These are phyloP conservation scores for Aspidapion aeneum DNA, from an alignment of 2,888 invertebrate genomes.

Conservation along the genomic window DNA sequence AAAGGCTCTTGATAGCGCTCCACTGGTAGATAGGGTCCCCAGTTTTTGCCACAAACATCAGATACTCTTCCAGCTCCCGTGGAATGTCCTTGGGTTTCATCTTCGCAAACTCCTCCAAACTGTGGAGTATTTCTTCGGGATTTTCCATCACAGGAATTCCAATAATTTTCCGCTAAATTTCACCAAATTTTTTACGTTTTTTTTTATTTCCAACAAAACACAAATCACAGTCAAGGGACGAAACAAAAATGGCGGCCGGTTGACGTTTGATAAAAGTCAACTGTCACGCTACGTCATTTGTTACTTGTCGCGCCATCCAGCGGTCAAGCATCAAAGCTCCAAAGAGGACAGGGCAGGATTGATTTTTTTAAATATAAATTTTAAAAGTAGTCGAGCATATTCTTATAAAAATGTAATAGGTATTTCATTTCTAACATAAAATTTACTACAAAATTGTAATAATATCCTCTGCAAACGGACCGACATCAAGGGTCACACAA, in stretches of 20 bases:
- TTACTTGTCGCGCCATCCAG: no score
- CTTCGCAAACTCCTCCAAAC: slow-evolving; percentile 80
- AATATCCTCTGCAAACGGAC: no score
- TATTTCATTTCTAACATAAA: no score
- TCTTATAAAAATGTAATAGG: no score
- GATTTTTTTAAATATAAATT: no score
- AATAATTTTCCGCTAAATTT: no score
- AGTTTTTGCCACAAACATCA: slow-evolving; percentile 87
- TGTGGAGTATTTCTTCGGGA: slow-evolving; percentile 79
- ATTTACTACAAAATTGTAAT: no score
- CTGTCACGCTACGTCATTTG: not conserved
- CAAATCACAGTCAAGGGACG: slow-evolving; percentile 6
- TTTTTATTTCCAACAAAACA: slow-evolving; percentile 21
- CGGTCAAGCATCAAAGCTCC: no score
- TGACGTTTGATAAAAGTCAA: not conserved
- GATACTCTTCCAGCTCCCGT: slow-evolving; percentile 83
- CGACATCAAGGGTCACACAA: no score
- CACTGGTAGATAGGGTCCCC: slow-evolving; percentile 94
- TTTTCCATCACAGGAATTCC: no score
- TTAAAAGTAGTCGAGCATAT: no score
- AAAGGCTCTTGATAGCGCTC: slow-evolving; percentile 81
- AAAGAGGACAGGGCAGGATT: no score
- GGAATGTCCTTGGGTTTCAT: slow-evolving; percentile 76
- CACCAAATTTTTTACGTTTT: not conserved
- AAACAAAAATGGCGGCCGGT: not conserved